A percentile compares a stretch with the other conserved stretches of the same genome.
These are phyloP conservation scores for Drosophila azteca DNA, from an alignment of 1,140 invertebrate genomes.

Conservation along the genomic window DNA sequence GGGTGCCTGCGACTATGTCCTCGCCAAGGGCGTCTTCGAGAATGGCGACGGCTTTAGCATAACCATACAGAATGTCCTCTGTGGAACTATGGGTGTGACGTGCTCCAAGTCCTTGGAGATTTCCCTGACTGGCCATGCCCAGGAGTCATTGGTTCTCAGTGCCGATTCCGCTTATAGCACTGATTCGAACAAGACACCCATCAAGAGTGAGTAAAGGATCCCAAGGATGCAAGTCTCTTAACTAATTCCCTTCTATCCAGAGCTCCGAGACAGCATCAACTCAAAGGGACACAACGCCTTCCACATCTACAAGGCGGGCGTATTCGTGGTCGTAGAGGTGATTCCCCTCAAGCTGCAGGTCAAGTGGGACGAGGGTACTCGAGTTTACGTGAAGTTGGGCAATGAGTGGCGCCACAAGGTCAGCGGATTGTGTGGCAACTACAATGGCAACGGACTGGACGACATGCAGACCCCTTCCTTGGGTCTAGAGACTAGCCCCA, in stretches of 20 bases:
- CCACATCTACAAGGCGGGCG: slow-evolving; percentile 85
- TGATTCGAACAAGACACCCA: slow-evolving; percentile 71
- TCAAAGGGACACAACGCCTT: slow-evolving; percentile 68
- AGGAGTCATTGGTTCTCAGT: slow-evolving; percentile 87
- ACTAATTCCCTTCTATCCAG: slow-evolving; percentile 22
- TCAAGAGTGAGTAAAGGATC: slow-evolving; percentile 65
- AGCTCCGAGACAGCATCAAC: slow-evolving; percentile 67
- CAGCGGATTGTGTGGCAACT: slow-evolving; percentile 95
- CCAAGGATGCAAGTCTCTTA: neutral
- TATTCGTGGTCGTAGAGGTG: slow-evolving; percentile 92
- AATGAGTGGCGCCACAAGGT: slow-evolving; percentile 91
- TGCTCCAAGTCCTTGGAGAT: slow-evolving; percentile 93
- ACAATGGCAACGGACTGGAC: slow-evolving; percentile 91
- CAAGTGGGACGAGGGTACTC: slow-evolving; percentile 94
- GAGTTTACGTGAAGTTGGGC: slow-evolving; percentile 91
- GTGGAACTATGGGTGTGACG: slow-evolving; percentile 92
- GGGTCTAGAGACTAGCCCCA: slow-evolving; percentile 89
- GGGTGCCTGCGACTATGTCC: slow-evolving; percentile 93
- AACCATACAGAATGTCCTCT: slow-evolving; percentile 87
- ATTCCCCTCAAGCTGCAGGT: slow-evolving; percentile 90
- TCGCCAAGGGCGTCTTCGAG: slow-evolving; percentile 88
- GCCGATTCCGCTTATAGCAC: slow-evolving; percentile 83
- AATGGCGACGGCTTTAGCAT: slow-evolving; percentile 88
- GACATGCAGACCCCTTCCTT: slow-evolving; percentile 93
- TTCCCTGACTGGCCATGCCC: slow-evolving; percentile 79